Conservation (phyloP, 1,140 invertebrate genomes). For the Mactra quadrangularis region DNA sequence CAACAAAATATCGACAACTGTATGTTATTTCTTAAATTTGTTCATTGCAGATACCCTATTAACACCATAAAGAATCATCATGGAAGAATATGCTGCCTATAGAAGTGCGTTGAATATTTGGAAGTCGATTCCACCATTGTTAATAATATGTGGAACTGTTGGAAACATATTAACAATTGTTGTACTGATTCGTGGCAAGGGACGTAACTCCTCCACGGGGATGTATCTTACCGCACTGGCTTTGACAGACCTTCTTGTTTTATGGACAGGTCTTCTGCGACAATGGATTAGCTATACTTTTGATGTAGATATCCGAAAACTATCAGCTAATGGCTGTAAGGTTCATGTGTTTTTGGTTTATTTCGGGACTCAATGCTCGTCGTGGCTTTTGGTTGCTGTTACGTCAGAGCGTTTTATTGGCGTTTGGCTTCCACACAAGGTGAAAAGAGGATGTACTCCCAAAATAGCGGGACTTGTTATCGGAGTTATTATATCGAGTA, state of each 20-base stretch:
- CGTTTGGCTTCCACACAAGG: slow-evolving; percentile 56
- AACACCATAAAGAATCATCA: too few species aligned
- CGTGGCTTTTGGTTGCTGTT: slow-evolving; percentile 4
- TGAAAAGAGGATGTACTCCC: neutral
- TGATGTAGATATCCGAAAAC: neutral
- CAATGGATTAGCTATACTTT: slow-evolving; percentile 62
- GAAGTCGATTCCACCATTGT: slow-evolving; percentile 4
- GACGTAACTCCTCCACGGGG: neutral
- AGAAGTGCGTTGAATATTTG: neutral
- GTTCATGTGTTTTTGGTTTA: neutral
- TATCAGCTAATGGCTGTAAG: neutral
- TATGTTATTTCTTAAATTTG: too few species aligned
- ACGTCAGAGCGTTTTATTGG: slow-evolving; percentile 1
- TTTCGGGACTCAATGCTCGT: neutral
- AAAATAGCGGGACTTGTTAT: neutral
- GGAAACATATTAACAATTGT: slow-evolving; percentile 23
- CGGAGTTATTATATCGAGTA: neutral
- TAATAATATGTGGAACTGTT: neutral
- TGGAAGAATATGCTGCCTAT: neutral
- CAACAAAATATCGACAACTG: too few species aligned
- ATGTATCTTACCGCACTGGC: slow-evolving; percentile 22
- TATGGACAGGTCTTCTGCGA: slow-evolving; percentile 63
- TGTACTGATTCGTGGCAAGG: neutral
- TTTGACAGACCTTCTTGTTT: neutral
- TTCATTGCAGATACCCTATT: too few species aligned